These are phyloP conservation scores for Aradophagus sp. DNA, from an alignment of 1,140 invertebrate species.

Conservation along the genomic window DNA sequence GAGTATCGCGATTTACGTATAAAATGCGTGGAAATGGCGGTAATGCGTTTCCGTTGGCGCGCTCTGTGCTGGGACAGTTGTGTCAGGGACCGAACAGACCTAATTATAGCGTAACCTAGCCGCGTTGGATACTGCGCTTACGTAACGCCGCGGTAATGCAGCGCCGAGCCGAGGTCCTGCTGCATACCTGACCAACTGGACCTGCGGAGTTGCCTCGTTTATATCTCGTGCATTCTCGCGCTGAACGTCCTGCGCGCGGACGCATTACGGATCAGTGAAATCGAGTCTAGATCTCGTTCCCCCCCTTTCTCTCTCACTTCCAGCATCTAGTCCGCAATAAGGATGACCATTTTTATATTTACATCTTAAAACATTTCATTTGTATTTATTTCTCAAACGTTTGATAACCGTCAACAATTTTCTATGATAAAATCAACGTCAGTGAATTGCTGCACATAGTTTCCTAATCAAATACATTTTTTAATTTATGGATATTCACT, in stretches of 20 bases:
- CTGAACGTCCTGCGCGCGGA: slow-evolving; percentile 25
- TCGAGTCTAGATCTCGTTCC: slow-evolving; percentile 16
- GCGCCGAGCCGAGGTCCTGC: slow-evolving; percentile 50
- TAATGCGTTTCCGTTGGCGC: no score
- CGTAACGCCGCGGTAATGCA: slow-evolving; percentile 65
- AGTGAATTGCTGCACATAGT: no score
- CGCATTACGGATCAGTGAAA: slow-evolving; percentile 31
- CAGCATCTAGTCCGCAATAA: no score
- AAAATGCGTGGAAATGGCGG: no score
- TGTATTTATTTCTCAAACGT: no score
- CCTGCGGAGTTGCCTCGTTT: slow-evolving; percentile 29
- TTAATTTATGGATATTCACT: no score
- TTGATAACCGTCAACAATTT: no score
- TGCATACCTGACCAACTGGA: slow-evolving; percentile 57
- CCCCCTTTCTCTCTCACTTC: slow-evolving; percentile 5
- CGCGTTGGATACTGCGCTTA: slow-evolving; percentile 62
- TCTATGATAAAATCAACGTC: no score
- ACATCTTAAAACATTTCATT: no score
- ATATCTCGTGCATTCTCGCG: slow-evolving; percentile 28
- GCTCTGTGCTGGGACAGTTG: slow-evolving; percentile 43
- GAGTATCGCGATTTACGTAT: no score
- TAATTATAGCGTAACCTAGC: slow-evolving; percentile 67
- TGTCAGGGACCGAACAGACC: slow-evolving; percentile 56
- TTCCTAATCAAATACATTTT: no score
- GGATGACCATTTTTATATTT: no score